Conservation (phyloP, 2,888 invertebrate genomes). For the Hirtodrosophila alboralis region DNA sequence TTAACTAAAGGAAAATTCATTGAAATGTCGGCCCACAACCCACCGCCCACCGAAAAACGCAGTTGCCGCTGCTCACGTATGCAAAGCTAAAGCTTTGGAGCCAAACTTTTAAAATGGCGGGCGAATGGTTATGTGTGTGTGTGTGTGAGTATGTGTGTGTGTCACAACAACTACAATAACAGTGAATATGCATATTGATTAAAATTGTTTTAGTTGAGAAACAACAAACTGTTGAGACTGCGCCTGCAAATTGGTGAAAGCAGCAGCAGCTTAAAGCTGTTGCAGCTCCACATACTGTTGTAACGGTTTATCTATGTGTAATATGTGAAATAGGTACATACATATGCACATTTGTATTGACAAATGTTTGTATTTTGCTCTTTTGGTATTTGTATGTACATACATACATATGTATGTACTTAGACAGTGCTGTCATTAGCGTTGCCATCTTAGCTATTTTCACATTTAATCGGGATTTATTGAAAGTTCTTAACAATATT, state of each 20-base stretch:
- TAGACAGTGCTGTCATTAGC: slow-evolving; percentile 25
- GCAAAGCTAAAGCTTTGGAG: slow-evolving; percentile 58
- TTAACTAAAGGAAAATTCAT: slow-evolving; percentile 23
- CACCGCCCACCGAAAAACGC: slow-evolving; percentile 32
- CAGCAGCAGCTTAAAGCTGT: slow-evolving; percentile 37
- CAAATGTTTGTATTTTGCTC: slow-evolving; percentile 4
- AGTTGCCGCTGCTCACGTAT: slow-evolving; percentile 30
- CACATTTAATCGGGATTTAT: no score
- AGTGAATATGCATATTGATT: slow-evolving; percentile 44
- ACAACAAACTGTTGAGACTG: slow-evolving; percentile 69
- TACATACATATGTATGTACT: slow-evolving; percentile 9
- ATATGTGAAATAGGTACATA: neutral
- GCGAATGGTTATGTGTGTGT: slow-evolving; percentile 16
- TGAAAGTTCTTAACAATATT: no score
- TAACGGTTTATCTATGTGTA: slow-evolving; percentile 14
- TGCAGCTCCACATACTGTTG: slow-evolving; percentile 12
- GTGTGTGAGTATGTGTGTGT: slow-evolving; percentile 22
- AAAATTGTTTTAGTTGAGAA: slow-evolving; percentile 41
- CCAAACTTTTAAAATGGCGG: slow-evolving; percentile 73
- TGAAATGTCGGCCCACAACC: neutral
- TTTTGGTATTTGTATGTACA: neutral
- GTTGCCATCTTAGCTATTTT: no score
- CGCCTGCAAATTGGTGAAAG: slow-evolving; percentile 60
- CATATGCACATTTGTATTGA: slow-evolving; percentile 7
- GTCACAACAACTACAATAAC: slow-evolving; percentile 18